A percentile compares a stretch with the other conserved stretches of the same genome.
Evolutionary conservation across 1,140 invertebrate species (phyloP).

Genomic region (Micrasema minimum): DNA sequence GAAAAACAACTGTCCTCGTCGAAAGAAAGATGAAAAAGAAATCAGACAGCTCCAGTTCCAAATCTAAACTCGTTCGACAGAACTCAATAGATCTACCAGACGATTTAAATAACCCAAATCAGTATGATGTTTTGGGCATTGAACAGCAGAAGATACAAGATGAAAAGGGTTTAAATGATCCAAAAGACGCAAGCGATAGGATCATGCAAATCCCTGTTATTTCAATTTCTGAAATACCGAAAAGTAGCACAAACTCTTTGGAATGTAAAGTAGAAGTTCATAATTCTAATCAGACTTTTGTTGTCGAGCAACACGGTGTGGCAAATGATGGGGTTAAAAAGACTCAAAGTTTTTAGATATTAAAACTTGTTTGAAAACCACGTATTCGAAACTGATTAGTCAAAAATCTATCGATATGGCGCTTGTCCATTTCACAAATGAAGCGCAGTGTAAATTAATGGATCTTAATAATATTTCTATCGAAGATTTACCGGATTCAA

Average conservation of each 20-base stretch:
- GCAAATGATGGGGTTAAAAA: background rate
- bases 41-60: constrained; percentile 2
- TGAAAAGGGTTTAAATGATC: background rate
- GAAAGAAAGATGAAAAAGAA: constrained; percentile 36
- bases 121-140: constrained; percentile 5
- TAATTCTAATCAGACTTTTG: constrained; percentile 6
- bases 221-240: constrained; percentile 45
- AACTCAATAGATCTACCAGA: constrained; percentile 48
- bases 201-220: constrained; percentile 44
- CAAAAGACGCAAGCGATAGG: constrained; percentile 6
- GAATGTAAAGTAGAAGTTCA: background rate
- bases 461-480: constrained; percentile 51
- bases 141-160: background rate
- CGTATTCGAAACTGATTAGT: constrained; percentile 44
- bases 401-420: constrained; percentile 50
- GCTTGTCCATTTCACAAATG: constrained; percentile 44
- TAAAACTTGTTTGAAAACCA: constrained; percentile 43
- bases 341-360: constrained; percentile 24
- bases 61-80: constrained; percentile 40
- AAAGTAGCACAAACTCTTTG: constrained; percentile 8
- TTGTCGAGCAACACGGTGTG: no score
- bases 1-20: constrained; percentile 17
- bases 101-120: constrained; percentile 1
- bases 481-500: constrained; percentile 47
- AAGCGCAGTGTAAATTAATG: constrained; percentile 40